Evolutionary conservation across 2,797 vertebrate genomes (phyloP), one percentile per base, ranked within the genome.

Genomic region (Notolepis coatsorum): DNA sequence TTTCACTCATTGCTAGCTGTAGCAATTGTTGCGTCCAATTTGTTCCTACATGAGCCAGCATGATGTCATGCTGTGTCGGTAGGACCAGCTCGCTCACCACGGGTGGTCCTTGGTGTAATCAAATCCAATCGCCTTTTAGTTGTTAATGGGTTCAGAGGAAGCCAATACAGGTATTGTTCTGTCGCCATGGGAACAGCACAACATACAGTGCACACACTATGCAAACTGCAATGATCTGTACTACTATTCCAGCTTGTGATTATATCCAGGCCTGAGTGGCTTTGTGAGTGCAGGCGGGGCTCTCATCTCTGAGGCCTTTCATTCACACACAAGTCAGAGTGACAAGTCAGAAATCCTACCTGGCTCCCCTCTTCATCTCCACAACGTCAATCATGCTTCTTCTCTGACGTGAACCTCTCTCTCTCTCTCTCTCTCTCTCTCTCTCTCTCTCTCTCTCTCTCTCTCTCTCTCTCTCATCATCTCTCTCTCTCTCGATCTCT

Each of bases 371-470:
- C 77, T 39, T 15, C 82, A 81, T 84, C 82, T 81, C 75, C 18
- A 25, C 53, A 42, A 75, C 12, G 79, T 87, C 87, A 87, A 84
- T 88, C 88, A 84, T 56, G 48, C 59, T 52, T 78, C 59, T 52
- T 78, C 57, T 68, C 48, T 79, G 81, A 78, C 79, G 73, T 49
- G 72, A 82, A 71, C 68, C 77, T 77, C 77, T 85, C 54, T 71
- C 71, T 30, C 68, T 88, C 85, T 88, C 74, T 89, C 85, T 85
- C 73, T 51, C 41, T 1, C n/a, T n/a, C n/a, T n/a, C n/a, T n/a
- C n/a, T n/a, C n/a, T n/a, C n/a, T n/a, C n/a, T n/a, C n/a, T n/a
- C n/a, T n/a, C n/a, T n/a, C n/a, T n/a, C n/a, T n/a, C n/a, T n/a
- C n/a, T n/a, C n/a, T n/a, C n/a, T n/a, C n/a, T n/a, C n/a, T n/a